These are phyloP conservation scores for Ibycter americanus DNA, from an alignment of 2,797 vertebrate species.

Conservation along the genomic window DNA sequence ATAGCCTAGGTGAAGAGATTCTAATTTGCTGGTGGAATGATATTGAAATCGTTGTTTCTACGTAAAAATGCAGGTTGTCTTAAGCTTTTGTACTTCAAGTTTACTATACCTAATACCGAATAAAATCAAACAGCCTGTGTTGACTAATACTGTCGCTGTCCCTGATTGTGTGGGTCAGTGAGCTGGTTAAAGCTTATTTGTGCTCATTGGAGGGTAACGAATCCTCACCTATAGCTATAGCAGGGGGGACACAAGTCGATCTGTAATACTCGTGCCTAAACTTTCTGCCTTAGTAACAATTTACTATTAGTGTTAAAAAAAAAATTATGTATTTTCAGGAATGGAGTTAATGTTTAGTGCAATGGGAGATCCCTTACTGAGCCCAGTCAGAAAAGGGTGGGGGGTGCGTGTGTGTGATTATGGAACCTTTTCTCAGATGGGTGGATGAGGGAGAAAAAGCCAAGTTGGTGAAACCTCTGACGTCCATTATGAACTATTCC, in stretches of 20 bases:
- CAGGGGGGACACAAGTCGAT: neutral
- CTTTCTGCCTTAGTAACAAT: neutral
- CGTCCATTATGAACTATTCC: neutral
- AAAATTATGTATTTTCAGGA: accelerated
- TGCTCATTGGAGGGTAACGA: neutral
- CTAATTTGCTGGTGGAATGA: neutral
- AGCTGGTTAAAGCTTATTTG: neutral
- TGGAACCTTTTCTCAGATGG: neutral
- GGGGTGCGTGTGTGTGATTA: neutral
- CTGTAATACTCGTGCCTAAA: neutral
- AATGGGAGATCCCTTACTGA: neutral
- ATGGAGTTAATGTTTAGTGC: neutral
- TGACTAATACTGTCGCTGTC: neutral
- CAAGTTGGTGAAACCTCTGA: neutral
- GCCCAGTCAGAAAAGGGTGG: neutral
- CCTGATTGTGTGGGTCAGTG: neutral
- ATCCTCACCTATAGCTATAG: neutral
- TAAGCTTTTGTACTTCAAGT: neutral
- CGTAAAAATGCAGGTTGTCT: neutral
- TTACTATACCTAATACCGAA: neutral
- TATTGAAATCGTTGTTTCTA: neutral
- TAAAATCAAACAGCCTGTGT: neutral
- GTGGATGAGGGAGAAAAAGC: neutral
- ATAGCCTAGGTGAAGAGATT: neutral
- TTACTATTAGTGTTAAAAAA: neutral